These are phyloP conservation scores for Vidua chalybeata DNA, from an alignment of 2,113 vertebrate genomes.

Conservation along the genomic window DNA sequence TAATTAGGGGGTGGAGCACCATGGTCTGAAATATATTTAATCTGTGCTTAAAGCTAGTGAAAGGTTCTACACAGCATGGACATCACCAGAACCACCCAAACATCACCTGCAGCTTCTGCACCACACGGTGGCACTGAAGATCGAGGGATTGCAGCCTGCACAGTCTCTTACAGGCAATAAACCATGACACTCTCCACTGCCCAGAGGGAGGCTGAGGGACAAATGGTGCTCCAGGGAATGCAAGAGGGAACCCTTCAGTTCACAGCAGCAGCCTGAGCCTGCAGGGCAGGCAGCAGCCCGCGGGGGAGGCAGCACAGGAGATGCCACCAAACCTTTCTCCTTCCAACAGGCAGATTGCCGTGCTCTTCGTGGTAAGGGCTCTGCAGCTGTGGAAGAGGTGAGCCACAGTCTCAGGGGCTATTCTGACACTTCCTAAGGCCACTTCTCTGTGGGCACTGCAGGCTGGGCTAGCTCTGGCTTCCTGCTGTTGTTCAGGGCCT, in stretches of 20 bases:
- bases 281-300: background rate
- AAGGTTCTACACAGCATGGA: background rate
- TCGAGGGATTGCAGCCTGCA: background rate
- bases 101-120: background rate
- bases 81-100: background rate
- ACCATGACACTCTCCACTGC: background rate
- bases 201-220: background rate
- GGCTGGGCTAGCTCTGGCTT: background rate
- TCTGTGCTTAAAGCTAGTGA: background rate
- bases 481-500: background rate
- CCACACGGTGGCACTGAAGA: conserved; percentile 62
- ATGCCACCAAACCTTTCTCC: background rate
- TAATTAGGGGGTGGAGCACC: background rate
- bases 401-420: background rate
- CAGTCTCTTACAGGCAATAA: background rate
- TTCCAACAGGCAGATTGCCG: background rate
- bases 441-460: background rate
- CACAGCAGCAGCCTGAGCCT: background rate
- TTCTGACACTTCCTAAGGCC: background rate
- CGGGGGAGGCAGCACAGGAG: background rate
- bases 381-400: background rate
- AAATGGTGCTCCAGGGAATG: background rate
- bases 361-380: background rate
- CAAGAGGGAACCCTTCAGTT: background rate
- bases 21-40: background rate